These are phyloP conservation scores for Neoascia interrupta DNA, from an alignment of 2,888 invertebrate species.

Conservation along the genomic window DNA sequence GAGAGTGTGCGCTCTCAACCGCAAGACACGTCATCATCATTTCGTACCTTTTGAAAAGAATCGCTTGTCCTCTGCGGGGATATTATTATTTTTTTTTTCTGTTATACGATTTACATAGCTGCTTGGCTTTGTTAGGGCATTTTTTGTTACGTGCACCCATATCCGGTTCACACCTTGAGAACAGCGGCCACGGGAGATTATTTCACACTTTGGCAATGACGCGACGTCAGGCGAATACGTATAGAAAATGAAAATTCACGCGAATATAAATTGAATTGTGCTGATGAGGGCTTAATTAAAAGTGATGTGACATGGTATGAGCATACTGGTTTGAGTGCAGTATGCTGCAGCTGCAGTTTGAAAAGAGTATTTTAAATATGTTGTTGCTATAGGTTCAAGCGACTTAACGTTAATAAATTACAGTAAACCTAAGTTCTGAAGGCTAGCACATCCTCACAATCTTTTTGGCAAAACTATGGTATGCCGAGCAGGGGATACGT, in stretches of 20 bases:
- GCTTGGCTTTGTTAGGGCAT: conserved; percentile 45
- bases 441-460: too few species aligned
- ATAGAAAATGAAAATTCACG: conserved; percentile 29
- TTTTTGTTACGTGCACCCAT: conserved; percentile 59
- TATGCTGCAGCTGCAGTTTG: conserved; percentile 36
- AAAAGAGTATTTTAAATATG: too few species aligned
- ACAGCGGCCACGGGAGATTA: conserved; percentile 42
- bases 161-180: conserved; percentile 66
- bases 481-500: too few species aligned
- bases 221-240: conserved; percentile 9
- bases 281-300: conserved; percentile 47
- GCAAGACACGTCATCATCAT: conserved; percentile 64
- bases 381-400: too few species aligned
- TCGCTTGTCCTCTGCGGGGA: conserved; percentile 12
- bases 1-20: conserved; percentile 44
- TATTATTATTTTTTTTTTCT: too few species aligned
- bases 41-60: conserved; percentile 56
- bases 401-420: too few species aligned
- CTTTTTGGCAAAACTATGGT: too few species aligned
- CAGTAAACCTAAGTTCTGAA: too few species aligned
- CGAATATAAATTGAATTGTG: conserved; percentile 58
- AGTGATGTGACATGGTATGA: conserved; percentile 46
- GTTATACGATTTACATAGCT: conserved; percentile 14
- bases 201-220: conserved; percentile 54
- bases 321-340: conserved; percentile 7